Base-by-base conservation (phyloP, 1,140 invertebrate genomes). In the Stratiolaelaps scimitus region DNA sequence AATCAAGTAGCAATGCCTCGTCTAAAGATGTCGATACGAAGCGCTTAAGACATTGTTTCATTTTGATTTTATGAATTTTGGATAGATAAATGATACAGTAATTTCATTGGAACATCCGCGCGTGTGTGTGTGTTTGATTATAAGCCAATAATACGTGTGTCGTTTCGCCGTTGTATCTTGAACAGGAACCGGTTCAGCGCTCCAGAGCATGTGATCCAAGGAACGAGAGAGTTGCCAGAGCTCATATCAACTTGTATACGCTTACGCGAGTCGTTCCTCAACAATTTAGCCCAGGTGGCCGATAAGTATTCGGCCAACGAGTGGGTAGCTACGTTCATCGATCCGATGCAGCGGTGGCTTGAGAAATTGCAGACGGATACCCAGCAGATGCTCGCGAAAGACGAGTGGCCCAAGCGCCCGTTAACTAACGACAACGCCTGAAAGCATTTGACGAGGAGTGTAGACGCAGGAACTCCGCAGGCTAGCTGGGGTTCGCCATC, bases 281-380 rank as follows among this genome's bases (percentile, higher is more conserved):
- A 69, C 19, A 70, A 70, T 45, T 66, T 77, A 43, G 29, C 60
- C 6, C 67, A 69, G 64, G 71, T 76, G n/a, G 76, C 70, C 68
- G 75, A 74, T 56, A 66, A 72, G 30, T 72, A 73, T 69, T 72
- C 74, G 7, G 70, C 74, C 34, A 68, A 71, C 19, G 76, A 77
- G 66, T 76, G 75, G 75, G 67, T 76, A 56, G 68, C 71, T 26
- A 73, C 71, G 0, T 70, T 69, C 68, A 69, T 76, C 17, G 65
- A 72, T 13, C 75, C 76, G 45, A 28, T 74, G n/a, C 28, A 69
- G 46, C 67, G 47, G 17, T 70, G 72, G 44, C 67, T 75, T 6
- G 69, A 71, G 34, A 66, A 65, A 65, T 43, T 75, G 46, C 60
- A 68, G 43, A 64, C 30, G 1, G 64, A 65, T 65, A 67, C 66